Evolutionary conservation across 2,113 vertebrate genomes (phyloP).

Genomic region (Apteryx owenii): DNA sequence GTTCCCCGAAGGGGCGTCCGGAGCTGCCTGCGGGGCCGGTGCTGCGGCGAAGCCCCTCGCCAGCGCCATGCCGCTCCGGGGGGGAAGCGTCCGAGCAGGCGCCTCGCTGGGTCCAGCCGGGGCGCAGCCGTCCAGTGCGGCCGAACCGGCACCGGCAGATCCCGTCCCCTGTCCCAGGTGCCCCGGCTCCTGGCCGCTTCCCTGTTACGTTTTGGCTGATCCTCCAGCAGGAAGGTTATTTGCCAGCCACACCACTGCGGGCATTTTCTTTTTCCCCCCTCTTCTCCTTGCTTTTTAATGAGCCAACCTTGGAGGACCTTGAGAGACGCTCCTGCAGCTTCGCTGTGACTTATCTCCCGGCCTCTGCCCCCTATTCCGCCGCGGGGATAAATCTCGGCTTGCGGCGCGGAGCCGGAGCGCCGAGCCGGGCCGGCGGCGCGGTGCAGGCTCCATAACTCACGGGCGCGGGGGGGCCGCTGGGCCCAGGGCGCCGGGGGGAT

Average conservation of each 20-base stretch:
- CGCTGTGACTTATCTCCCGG: neutral
- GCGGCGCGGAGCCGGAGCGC: rapidly evolving
- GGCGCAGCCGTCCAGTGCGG: too few species aligned
- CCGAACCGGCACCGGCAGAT: too few species aligned
- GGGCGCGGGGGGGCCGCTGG: neutral
- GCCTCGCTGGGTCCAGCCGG: too few species aligned
- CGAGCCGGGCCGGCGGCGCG: rapidly evolving
- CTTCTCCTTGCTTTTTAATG: conserved; percentile 17
- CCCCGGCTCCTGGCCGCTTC: neutral
- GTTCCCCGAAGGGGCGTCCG: neutral
- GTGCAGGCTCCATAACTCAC: neutral
- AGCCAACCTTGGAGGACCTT: conserved; percentile 42
- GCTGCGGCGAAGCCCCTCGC: neutral
- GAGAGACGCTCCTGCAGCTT: conserved; percentile 6
- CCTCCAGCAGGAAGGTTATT: neutral
- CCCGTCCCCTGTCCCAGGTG: too few species aligned
- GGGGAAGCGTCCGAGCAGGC: too few species aligned
- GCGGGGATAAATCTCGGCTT: conserved; percentile 56
- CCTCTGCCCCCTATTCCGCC: neutral
- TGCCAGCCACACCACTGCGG: neutral
- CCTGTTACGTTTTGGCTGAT: neutral
- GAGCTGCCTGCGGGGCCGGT: too few species aligned
- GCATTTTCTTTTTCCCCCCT: neutral
- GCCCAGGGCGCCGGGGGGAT: neutral
- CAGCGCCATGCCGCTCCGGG: too few species aligned